Conservation (phyloP, 1,140 invertebrate genomes). For the Lepidostoma basale region DNA sequence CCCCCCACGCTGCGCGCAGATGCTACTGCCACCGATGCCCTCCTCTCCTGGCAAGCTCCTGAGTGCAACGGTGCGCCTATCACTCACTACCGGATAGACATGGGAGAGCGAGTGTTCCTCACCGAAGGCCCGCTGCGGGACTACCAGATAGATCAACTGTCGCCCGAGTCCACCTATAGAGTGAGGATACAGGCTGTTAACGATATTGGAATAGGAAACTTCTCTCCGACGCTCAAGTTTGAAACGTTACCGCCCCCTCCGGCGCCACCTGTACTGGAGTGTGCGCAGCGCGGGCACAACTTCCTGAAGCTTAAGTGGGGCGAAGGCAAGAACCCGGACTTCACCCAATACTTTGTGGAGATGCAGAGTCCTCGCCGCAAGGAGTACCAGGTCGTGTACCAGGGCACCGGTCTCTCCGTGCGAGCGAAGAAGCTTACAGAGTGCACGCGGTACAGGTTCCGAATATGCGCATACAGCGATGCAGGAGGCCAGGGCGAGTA, state of each 20-base stretch:
- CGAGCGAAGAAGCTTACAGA: conserved; percentile 84
- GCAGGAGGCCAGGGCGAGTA: conserved; percentile 79
- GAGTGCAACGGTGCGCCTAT: conserved; percentile 74
- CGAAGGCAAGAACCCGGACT: conserved; percentile 69
- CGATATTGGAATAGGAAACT: conserved; percentile 78
- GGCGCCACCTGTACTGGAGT: conserved; percentile 74
- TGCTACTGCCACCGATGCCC: conserved; percentile 69
- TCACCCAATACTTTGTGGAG: conserved; percentile 79
- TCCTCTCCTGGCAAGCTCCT: conserved; percentile 75
- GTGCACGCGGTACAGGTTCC: conserved; percentile 77
- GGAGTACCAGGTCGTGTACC: conserved; percentile 78
- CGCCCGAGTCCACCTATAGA: conserved; percentile 68
- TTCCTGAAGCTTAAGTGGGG: conserved; percentile 87
- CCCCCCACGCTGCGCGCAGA: conserved; percentile 66
- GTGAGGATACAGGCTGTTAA: conserved; percentile 83
- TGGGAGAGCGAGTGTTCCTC: conserved; percentile 67
- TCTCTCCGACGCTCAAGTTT: conserved; percentile 72
- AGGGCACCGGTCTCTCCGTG: conserved; percentile 74
- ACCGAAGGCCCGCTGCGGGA: conserved; percentile 62
- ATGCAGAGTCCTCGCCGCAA: conserved; percentile 70
- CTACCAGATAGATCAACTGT: conserved; percentile 60
- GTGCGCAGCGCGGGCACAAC: conserved; percentile 74
- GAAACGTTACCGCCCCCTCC: conserved; percentile 79
- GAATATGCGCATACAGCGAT: conserved; percentile 82
- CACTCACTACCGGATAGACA: conserved; percentile 76